Base-by-base conservation (phyloP, 2,113 vertebrate genomes). In the Petrocephalus microphthalmus region DNA sequence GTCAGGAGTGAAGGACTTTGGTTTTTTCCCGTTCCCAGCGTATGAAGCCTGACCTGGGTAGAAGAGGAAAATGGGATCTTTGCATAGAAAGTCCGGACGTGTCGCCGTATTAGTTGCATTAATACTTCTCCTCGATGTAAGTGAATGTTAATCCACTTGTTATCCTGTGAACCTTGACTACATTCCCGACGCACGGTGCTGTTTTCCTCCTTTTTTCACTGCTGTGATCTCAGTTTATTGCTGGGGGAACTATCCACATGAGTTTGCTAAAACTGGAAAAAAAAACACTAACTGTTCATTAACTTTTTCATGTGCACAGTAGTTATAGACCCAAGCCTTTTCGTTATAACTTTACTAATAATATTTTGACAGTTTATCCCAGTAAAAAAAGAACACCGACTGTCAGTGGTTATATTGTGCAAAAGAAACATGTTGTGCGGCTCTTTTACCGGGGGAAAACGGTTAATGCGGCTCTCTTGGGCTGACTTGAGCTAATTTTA, bases 71-170 rank as follows among this genome's bases (percentile, higher is more conserved):
- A 96, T 95, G 93, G 94, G 90, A 86, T 67, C 81, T 89, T 87
- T 91, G 92, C 91, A 89, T 47, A 91, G 89, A 91, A 89, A 90
- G 89, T 89, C 90, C 89, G 95, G 93, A 93, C 93, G 95, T 91
- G 91, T 91, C 90, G 86, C 95, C 86, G 89, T 88, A 51, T 67
- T 94, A 89, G 84, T 93, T 5, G 90, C 96, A 87, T 64, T 94
- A 53, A 94, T 93, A 87, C 93, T 94, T 89, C 92, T 95, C 89
- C 85, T 93, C 33, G 90, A 92, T 92, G 95, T 96, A 95, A 96
- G 95, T 95, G 19, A 86, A n/a, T 84, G 52, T 85, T 29, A 33
- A 33, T 54, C 84, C 11, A 83, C 17, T 85, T 54, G 29, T 56
- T 85, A 13, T 84, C 47, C 83, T 56, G 25, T 33, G n/a, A 85